These are phyloP conservation scores for Oryzias melastigma DNA, from an alignment of 2,113 vertebrate species.

Conservation along the genomic window DNA sequence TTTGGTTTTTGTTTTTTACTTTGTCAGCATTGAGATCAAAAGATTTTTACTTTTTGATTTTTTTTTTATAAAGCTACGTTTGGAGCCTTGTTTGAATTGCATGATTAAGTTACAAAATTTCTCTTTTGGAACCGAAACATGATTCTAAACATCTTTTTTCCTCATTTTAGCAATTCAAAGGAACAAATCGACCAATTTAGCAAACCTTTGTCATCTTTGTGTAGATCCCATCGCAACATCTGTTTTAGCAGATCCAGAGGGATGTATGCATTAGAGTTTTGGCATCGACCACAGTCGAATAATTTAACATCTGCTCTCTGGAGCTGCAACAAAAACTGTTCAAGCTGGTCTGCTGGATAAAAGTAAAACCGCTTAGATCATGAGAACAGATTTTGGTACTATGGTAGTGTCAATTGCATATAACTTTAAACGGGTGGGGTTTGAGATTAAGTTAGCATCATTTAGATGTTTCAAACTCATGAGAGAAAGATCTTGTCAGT, in stretches of 20 bases:
- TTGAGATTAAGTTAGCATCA: neutral
- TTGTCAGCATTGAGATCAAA: no score
- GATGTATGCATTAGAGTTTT: constrained; percentile 9
- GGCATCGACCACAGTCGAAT: neutral
- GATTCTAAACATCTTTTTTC: neutral
- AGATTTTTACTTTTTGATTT: no score
- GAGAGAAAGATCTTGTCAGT: neutral
- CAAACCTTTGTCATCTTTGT: neutral
- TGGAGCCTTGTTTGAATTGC: no score
- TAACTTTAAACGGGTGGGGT: no score
- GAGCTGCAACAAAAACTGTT: constrained; percentile 4
- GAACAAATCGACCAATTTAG: constrained; percentile 8
- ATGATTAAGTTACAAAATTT: neutral
- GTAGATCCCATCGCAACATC: neutral
- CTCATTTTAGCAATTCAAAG: neutral
- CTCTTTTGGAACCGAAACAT: neutral
- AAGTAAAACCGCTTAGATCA: neutral
- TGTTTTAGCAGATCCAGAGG: neutral
- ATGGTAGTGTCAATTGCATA: neutral
- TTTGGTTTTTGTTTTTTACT: no score
- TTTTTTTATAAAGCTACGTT: no score
- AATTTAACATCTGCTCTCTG: neutral
- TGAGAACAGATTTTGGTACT: constrained; percentile 17
- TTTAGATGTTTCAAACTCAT: neutral
- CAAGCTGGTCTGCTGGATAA: constrained; percentile 5